Evolutionary conservation across 1,140 invertebrate genomes (phyloP).

Genomic region (Philotrypesis tridentata): DNA sequence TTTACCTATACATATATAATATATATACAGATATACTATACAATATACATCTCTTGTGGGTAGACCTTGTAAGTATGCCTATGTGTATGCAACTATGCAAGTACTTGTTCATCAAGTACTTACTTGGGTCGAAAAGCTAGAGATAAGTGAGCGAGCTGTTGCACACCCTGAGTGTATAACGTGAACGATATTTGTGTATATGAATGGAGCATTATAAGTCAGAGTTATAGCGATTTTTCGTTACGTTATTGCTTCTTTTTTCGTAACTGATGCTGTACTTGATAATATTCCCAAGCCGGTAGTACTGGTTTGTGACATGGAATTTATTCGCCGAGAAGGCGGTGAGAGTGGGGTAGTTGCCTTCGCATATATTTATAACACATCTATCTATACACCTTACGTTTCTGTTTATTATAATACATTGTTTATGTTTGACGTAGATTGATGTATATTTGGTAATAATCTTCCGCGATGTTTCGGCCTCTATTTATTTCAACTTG

Average conservation of each 20-base stretch:
- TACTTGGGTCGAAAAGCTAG: too few species aligned
- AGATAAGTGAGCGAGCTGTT: too few species aligned
- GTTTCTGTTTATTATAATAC: not conserved
- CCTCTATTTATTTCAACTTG: not conserved
- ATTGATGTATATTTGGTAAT: not conserved
- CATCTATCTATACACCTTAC: not conserved
- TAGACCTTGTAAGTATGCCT: too few species aligned
- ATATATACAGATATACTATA: too few species aligned
- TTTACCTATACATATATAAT: too few species aligned
- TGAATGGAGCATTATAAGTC: too few species aligned
- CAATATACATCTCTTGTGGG: too few species aligned
- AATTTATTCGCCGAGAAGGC: not conserved
- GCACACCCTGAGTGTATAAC: too few species aligned
- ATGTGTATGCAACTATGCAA: too few species aligned
- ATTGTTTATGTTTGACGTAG: not conserved
- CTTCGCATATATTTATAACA: not conserved
- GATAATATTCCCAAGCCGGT: not conserved
- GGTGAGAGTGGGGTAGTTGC: not conserved
- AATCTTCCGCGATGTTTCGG: not conserved
- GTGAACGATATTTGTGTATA: not conserved
- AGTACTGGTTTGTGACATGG: not conserved
- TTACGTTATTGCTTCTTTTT: not conserved
- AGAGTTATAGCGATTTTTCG: not conserved
- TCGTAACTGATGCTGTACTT: not conserved
- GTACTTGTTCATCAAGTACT: too few species aligned